Evolutionary conservation across 2,113 vertebrate genomes (phyloP), one percentile per base, ranked within the genome.

Genomic region (Lampris incognitus): DNA sequence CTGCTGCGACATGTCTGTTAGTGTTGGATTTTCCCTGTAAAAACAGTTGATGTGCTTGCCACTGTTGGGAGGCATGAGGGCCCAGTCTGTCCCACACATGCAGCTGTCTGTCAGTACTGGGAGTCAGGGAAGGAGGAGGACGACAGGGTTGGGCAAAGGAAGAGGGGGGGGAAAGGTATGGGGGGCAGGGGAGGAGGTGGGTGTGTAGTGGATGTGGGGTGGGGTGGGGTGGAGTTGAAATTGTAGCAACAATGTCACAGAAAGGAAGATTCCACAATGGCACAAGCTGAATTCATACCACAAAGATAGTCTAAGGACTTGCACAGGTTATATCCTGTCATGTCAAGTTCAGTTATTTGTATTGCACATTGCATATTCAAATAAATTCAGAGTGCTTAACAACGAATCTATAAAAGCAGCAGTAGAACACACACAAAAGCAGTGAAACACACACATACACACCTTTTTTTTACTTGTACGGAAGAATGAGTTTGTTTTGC

Each of bases 81-180:
- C 40, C 44, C 69, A 5, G 63, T 54, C 74, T 65, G 78, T 63
- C 70, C 42, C 66, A 58, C 91, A 92, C 83, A 87, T 89, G 91
- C 79, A 71, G 74, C 85, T 88, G 89, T 91, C 85, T 46, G 66
- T 93, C 88, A 90, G 70, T 41, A 68, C 57, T 59, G 50, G 76
- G 69, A 50, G 68, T 51, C 13, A 13, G 61, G 6, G 54, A 38
- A 11, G 71, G 7, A 60, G 62, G 38, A 69, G 39, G 44, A 73
- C 50, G 82, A 74, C 83, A 77, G 72, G 87, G 85, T 9, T 6
- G 57, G 55, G 78, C 13, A 2, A 50, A 39, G 59, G 11, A 41
- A 74, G 84, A 13, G 42, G 60, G 4, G 61, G 10, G 24, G 61
- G 1, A 7, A n/a, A 4, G 6, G 60, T 9, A 7, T 24, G 61